Conservation (phyloP, 2,113 vertebrate genomes). For the Panthera uncia region DNA sequence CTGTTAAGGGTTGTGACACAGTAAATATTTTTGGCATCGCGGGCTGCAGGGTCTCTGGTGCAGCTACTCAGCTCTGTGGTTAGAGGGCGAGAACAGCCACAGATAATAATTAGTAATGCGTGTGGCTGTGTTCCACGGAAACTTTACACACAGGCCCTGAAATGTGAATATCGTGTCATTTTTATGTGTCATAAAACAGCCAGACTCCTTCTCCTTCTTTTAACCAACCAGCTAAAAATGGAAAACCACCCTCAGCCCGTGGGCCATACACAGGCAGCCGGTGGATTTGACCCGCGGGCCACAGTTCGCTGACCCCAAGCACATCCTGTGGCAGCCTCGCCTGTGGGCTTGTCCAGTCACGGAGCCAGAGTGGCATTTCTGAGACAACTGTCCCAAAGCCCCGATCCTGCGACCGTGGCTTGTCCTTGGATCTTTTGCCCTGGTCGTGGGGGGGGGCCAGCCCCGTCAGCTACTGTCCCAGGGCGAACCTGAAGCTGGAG, state of each 20-base stretch:
- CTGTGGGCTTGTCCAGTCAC: fast-evolving
- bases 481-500: neutral
- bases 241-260: fast-evolving
- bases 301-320: fast-evolving
- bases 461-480: fast-evolving
- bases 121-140: fast-evolving
- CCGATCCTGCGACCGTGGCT: fast-evolving
- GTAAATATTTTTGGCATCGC: fast-evolving
- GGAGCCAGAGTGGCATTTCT: neutral
- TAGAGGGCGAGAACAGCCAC: fast-evolving
- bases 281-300: fast-evolving
- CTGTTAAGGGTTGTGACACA: neutral
- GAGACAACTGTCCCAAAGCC: neutral
- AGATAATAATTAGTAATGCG: fast-evolving
- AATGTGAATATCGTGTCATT: neutral
- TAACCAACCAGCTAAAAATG: too few relatives aligned
- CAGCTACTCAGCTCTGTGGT: neutral
- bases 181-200: neutral
- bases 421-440: fast-evolving
- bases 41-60: fast-evolving
- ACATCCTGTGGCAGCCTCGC: fast-evolving
- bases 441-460: fast-evolving
- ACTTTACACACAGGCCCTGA: neutral
- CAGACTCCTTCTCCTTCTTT: neutral
- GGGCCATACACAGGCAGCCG: fast-evolving